Evolutionary conservation across 1,140 invertebrate genomes (phyloP).

Genomic region (Heliothis virescens): DNA sequence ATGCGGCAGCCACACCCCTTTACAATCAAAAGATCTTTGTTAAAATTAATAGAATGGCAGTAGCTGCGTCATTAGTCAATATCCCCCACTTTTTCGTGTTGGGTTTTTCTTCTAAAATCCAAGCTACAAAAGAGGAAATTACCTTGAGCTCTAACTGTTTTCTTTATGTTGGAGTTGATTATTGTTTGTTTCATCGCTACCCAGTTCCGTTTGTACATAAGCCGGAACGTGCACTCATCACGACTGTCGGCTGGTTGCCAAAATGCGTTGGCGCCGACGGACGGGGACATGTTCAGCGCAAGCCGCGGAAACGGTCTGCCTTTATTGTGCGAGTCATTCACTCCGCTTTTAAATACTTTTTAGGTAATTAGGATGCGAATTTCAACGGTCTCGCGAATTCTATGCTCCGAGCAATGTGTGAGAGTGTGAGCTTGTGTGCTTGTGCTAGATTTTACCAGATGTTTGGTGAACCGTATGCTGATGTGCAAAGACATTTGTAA

Average conservation of each 20-base stretch:
- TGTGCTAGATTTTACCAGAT: background rate
- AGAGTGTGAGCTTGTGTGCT: background rate
- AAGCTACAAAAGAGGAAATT: conserved; percentile 11
- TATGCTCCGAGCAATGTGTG: conserved; percentile 2
- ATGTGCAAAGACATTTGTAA: background rate
- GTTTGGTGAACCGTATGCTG: background rate
- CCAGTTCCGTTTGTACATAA: conserved; percentile 51
- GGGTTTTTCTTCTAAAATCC: background rate
- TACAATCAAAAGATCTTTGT: background rate
- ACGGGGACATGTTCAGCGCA: conserved; percentile 44
- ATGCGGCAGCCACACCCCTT: background rate
- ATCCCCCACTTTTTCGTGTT: background rate
- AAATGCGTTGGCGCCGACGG: conserved; percentile 67
- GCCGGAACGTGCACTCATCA: conserved; percentile 62
- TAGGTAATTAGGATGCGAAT: conserved; percentile 51
- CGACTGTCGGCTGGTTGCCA: conserved; percentile 68
- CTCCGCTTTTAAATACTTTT: conserved; percentile 52
- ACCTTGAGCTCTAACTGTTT: conserved; percentile 16
- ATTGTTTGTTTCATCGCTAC: conserved; percentile 41
- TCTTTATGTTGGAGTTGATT: conserved; percentile 21
- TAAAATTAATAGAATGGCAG: background rate
- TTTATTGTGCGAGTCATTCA: conserved; percentile 55
- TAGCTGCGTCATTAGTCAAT: too few species aligned
- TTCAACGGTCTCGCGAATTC: conserved; percentile 31
- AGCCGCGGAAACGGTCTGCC: conserved; percentile 56